Base-by-base conservation (phyloP, 2,113 vertebrate species). In the Odocoileus hemionus region DNA sequence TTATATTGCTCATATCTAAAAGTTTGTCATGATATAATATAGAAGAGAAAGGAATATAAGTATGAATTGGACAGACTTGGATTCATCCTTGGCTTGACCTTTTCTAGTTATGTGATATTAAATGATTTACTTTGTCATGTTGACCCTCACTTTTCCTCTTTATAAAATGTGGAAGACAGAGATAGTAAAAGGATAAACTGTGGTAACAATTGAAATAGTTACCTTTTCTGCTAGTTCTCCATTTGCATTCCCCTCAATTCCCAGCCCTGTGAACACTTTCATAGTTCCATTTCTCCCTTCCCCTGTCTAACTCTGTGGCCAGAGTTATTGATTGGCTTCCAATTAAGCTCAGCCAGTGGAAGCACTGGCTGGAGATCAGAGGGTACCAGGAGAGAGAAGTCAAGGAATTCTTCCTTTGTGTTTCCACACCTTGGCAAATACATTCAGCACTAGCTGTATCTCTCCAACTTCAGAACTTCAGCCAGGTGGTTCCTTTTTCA, bases 1-100 rank as follows among this genome's bases (percentile, higher is more conserved):
- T 92, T 21, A 61, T 33, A 33, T 86, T 79, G 78, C 16, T 87
- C 26, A 26, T 43, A 26, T 86, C n/a, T 36, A 91, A 60, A 83
- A 86, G 15, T 82, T 93, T 58, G 21, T 26, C 23, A 23, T 47
- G 4, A 60, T 52, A 57, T 25, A 14, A 25, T 45, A 26, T 14
- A 96, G 21, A 19, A 78, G 23, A 95, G 47, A 26, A 76, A 90
- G 10, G 16, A 89, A 83, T 30, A 70, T 19, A 88, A 70, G 57
- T 70, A 94, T 36, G 6, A 21, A 67, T 11, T 26, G 57, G 43
- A 33, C 5, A 83, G 16, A 86, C 9, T 30, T 57, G 5, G 33
- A 4, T 74, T 89, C 39, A 36, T 93, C 60, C 19, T 86, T 28
- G 6, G 4, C 7, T 36, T 91, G 36, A 33, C 25, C 30, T 82